phyloP scores from a whole-genome alignment of 1,140 invertebrate species.

The Belonocnema kinseyi region DNA sequence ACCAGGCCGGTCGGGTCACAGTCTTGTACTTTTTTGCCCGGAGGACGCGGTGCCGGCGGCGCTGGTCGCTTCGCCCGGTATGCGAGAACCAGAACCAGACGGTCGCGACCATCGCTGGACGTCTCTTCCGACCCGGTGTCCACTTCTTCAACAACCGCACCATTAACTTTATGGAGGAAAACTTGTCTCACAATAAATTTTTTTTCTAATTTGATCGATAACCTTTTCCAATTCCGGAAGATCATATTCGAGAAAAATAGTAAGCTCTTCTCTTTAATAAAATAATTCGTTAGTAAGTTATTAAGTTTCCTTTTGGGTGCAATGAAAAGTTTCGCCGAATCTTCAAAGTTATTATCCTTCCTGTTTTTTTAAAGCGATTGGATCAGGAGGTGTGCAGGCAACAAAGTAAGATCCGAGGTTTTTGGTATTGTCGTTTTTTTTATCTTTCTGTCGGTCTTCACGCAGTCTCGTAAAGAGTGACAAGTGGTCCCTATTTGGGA shows the following conservation, averaged over 20 bases:
- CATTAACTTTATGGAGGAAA: too few species aligned
- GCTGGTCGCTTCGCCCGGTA: conserved; percentile 49
- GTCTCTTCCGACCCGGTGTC: conserved; percentile 23
- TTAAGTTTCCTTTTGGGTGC: not conserved
- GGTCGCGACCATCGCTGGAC: conserved; percentile 31
- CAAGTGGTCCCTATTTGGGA: conserved; percentile 30
- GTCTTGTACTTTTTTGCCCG: conserved; percentile 63
- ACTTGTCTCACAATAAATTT: too few species aligned
- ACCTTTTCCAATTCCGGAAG: too few species aligned
- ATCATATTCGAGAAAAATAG: not conserved
- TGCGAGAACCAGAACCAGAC: conserved; percentile 45
- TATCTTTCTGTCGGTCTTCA: conserved; percentile 24
- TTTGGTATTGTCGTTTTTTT: conserved; percentile 9
- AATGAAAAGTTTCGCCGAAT: too few species aligned
- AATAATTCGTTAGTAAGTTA: not conserved
- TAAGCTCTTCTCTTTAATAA: not conserved
- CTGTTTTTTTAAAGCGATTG: not conserved
- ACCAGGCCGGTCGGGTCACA: conserved; percentile 62
- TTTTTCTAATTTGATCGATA: too few species aligned
- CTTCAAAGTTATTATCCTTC: not conserved
- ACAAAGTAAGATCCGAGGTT: conserved; percentile 12
- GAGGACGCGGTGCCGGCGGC: conserved; percentile 48
- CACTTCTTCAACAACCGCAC: not conserved
- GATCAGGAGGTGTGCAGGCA: not conserved
- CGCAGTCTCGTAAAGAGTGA: conserved; percentile 27